phyloP scores from a whole-genome alignment of 2,113 vertebrate species.

The Alligator mississippiensis region DNA sequence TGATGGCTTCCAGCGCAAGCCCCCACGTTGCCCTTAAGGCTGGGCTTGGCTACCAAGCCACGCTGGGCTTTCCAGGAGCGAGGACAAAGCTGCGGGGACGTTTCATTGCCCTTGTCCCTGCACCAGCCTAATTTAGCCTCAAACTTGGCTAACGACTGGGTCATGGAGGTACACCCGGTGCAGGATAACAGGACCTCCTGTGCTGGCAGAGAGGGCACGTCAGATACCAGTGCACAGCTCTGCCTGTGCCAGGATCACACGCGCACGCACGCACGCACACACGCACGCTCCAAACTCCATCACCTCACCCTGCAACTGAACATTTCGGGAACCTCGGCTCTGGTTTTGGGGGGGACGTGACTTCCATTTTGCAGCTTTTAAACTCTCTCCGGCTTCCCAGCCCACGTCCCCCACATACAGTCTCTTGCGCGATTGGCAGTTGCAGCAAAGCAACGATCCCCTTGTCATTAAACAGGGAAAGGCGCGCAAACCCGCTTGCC shows the following conservation, averaged over 20 bases:
- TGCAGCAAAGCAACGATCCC: fast-evolving
- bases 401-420: neutral
- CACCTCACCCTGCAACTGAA: too few species aligned
- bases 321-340: neutral
- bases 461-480: neutral
- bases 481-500: neutral
- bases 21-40: too few species aligned
- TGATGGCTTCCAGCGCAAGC: neutral
- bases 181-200: neutral
- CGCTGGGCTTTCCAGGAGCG: fast-evolving
- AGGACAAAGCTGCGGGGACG: too few species aligned
- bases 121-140: neutral
- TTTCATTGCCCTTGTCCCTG: neutral
- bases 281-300: too few species aligned
- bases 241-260: neutral
- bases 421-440: fast-evolving
- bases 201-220: neutral
- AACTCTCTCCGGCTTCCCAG: neutral
- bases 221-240: neutral
- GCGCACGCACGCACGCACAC: too few species aligned
- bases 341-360: neutral
- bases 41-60: neutral
- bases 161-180: neutral
- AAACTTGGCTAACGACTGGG: neutral
- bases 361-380: neutral